phyloP scores from a whole-genome alignment of 37 sponge, comb jelly and placozoan genomes.

The Cladorhizidae sp. region DNA sequence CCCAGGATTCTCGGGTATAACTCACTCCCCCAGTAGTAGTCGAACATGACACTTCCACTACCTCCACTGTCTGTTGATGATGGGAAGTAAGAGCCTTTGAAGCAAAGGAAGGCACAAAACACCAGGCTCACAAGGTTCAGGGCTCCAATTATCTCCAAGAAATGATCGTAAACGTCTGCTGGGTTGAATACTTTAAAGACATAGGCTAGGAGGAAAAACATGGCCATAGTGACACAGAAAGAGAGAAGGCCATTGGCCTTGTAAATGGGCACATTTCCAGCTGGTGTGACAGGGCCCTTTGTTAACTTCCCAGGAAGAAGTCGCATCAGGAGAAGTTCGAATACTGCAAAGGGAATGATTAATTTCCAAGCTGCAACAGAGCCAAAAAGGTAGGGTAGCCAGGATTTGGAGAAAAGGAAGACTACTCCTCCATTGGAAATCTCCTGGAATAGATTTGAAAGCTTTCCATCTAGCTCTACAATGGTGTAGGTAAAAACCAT shows the following conservation, averaged over 20 bases:
- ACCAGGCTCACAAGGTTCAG: slow-evolving; percentile 59
- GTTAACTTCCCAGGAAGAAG: slow-evolving; percentile 50
- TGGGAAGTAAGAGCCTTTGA: slow-evolving; percentile 63
- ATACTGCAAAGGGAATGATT: slow-evolving; percentile 37
- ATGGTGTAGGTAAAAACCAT: slow-evolving; percentile 67
- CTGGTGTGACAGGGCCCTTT: slow-evolving; percentile 51
- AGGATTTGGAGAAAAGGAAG: background rate
- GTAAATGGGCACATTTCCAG: slow-evolving; percentile 69
- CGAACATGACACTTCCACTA: slow-evolving; percentile 63
- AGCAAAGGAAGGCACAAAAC: slow-evolving; percentile 33
- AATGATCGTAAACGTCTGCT: slow-evolving; percentile 60
- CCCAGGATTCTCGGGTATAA: slow-evolving; percentile 73
- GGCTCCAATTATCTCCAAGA: slow-evolving; percentile 64
- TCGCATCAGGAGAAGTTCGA: slow-evolving; percentile 69
- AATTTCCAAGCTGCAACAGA: slow-evolving; percentile 43
- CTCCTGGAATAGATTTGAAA: slow-evolving; percentile 16
- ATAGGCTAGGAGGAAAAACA: slow-evolving; percentile 37
- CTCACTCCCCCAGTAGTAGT: slow-evolving; percentile 84
- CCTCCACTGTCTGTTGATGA: slow-evolving; percentile 54
- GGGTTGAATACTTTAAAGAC: slow-evolving; percentile 64
- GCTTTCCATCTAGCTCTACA: slow-evolving; percentile 47
- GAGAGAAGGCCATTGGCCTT: slow-evolving; percentile 67
- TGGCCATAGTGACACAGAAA: slow-evolving; percentile 33
- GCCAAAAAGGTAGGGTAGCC: slow-evolving; percentile 47
- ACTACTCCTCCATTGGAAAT: slow-evolving; percentile 3